Base-by-base conservation (phyloP, 2,797 vertebrate genomes). In the Mormyrops boulengeri region DNA sequence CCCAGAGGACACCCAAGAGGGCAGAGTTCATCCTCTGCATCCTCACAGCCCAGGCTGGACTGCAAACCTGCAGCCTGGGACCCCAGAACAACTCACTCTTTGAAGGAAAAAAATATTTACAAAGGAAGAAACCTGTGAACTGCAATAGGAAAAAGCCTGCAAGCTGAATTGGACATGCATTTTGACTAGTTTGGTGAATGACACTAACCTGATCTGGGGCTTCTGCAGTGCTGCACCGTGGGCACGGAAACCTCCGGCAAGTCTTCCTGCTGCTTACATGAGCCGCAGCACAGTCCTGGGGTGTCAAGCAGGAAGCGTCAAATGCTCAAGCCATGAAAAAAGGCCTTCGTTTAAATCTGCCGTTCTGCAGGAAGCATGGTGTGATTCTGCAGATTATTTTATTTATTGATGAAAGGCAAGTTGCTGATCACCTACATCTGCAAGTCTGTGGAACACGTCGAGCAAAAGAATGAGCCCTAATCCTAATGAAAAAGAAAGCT, bases 371-470 rank as follows among this genome's bases (percentile, higher is more conserved):
- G 2, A 9, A 84, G 80, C 80, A n/a, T 47, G 30, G 14, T 66
- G 87, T 92, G 90, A 92, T 93, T 91, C 88, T 90, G 88, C 44
- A 50, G 11, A 26, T 49, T n/a, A 3, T 50, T 85, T 85, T 8
- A n/a, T 47, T 52, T 52, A 52, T 49, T 26, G 50, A 82, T 82
- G 19, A 26, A 26, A 62, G 57, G 90, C 90, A 90, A 93, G 91
- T 89, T 88, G 69, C 91, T 89, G 52, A 88, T 89, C 88, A 90
- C 90, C 92, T 93, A 88, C 90, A 95, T 95, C 95, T 93, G 93
- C 94, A 94, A 93, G 93, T 95, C 93, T 93, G 94, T 94, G 93
- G 89, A 91, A 82, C 90, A 94, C 92, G 86, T 88, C 57, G 85
- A 26, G 88, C 89, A 90, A 92, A 92, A 41, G 91, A 57, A 93